phyloP scores from a whole-genome alignment of 2,888 invertebrate genomes.

The Amaurobius ferox region DNA sequence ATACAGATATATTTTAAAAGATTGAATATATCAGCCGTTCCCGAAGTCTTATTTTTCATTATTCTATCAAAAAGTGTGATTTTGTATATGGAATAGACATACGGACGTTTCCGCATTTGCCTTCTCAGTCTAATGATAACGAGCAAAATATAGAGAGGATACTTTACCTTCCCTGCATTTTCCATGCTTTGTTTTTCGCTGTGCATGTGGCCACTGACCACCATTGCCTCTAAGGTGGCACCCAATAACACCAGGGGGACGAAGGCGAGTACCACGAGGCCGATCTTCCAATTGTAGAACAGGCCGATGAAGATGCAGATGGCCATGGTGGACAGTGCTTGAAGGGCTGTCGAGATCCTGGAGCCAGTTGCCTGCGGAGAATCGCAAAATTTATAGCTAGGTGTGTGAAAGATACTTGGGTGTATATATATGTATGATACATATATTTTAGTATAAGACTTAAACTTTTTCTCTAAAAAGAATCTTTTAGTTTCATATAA shows the following conservation, averaged over 20 bases:
- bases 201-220: constrained; percentile 82
- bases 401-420: too few species aligned
- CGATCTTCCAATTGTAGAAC: constrained; percentile 85
- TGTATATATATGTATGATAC: too few species aligned
- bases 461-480: too few species aligned
- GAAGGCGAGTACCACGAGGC: constrained; percentile 83
- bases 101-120: too few species aligned
- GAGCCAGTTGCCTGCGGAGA: constrained; percentile 84
- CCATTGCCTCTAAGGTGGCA: constrained; percentile 83
- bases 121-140: too few species aligned
- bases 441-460: too few species aligned
- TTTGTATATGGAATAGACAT: too few species aligned
- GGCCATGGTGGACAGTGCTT: constrained; percentile 79
- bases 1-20: too few species aligned
- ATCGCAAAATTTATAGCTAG: too few species aligned
- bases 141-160: too few species aligned
- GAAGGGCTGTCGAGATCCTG: constrained; percentile 84
- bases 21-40: too few species aligned
- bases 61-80: neutral
- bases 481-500: too few species aligned
- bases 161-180: constrained; percentile 84
- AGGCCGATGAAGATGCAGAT: constrained; percentile 83
- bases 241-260: constrained; percentile 84
- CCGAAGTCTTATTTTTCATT: neutral
- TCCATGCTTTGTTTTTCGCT: constrained; percentile 83